A percentile compares a stretch with the other conserved stretches of the same genome.
These are phyloP conservation scores for Sycophila texana DNA, from an alignment of 2,888 invertebrate species.

Conservation along the genomic window DNA sequence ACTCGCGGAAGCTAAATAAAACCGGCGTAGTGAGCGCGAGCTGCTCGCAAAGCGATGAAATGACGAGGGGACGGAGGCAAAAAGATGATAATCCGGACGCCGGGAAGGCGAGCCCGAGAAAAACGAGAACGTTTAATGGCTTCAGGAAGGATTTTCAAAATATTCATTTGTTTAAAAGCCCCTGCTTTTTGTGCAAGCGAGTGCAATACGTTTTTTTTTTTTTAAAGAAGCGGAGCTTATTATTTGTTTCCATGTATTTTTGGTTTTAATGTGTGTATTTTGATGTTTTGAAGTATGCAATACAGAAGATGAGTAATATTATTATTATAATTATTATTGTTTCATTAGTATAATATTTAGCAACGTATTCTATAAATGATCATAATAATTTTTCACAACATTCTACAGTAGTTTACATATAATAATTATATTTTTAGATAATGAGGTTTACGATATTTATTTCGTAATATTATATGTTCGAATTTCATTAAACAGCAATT, in stretches of 20 bases:
- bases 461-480: neutral
- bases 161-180: neutral
- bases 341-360: too few species aligned
- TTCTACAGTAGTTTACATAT: too few species aligned
- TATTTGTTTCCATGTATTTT: too few species aligned
- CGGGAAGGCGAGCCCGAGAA: conserved; percentile 3
- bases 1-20: conserved; percentile 3
- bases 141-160: neutral
- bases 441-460: too few species aligned
- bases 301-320: too few species aligned
- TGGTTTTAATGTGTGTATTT: too few species aligned
- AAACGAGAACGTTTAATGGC: conserved; percentile 21
- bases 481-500: neutral
- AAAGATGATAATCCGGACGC: conserved; percentile 35
- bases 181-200: neutral
- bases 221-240: too few species aligned
- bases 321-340: too few species aligned
- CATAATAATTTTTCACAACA: too few species aligned
- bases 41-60: conserved; percentile 27
- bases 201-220: neutral
- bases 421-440: too few species aligned
- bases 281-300: too few species aligned
- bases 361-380: too few species aligned
- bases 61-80: conserved; percentile 2
- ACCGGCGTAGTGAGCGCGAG: conserved; percentile 8